Evolutionary conservation across 1,140 invertebrate genomes (phyloP), one percentile per base, ranked within the genome.

Genomic region (Metopolophium dirhodum): DNA sequence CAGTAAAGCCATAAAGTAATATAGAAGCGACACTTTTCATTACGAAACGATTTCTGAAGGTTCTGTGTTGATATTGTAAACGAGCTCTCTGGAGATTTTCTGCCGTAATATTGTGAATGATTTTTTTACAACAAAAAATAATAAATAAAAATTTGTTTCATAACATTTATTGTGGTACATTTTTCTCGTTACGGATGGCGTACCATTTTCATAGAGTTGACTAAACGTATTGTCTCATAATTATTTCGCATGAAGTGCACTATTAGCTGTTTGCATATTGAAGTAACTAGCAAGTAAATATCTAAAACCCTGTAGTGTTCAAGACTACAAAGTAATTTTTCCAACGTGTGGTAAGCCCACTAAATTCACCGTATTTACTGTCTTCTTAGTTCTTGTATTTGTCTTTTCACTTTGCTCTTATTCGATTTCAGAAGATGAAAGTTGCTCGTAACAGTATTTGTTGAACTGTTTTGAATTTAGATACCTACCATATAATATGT

Each of bases 101-200:
- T n/a, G 14, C n/a, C 7, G 51, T 54, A 18, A 68, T 61, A 30
- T 68, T 68, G 30, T 14, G 61, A 68, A 68, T 30, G 61, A 68
- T 6, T 68, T 68, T 68, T 61, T 68, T 68, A 68, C 61, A n/a
- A n/a, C n/a, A 68, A n/a, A 77, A 77, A 18, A 77, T 77, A 77
- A 77, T 77, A 77, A 77, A 77, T 77, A 14, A 77, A 77, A 77
- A 77, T n/a, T 77, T n/a, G 30, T 68, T n/a, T 68, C n/a, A 68
- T 68, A 68, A 9, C 3, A n/a, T 68, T 1, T n/a, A 68, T n/a
- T 68, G 0, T 61, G 3, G 30, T n/a, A 68, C 30, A 30, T 68
- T 68, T 61, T n/a, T n/a, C 61, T 68, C 61, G 4, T 14, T n/a
- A n/a, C 0, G 4, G 11, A 68, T 11, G 41, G 41, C 0, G 30